phyloP scores from a whole-genome alignment of 1,140 invertebrate species.

The Condylostylus longicornis region DNA sequence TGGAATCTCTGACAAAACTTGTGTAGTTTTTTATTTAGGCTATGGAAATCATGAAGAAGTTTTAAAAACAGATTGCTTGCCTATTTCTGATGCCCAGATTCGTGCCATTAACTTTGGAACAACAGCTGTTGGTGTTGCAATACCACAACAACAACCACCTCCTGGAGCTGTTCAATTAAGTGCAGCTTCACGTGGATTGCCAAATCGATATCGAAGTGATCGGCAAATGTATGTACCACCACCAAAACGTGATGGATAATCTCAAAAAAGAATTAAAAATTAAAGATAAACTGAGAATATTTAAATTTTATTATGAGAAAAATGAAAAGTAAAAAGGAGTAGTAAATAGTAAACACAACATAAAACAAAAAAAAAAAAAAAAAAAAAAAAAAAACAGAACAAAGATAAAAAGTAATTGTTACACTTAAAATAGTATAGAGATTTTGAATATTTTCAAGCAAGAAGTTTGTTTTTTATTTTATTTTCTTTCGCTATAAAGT shows the following conservation, averaged over 20 bases:
- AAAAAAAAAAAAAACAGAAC: too few relatives aligned
- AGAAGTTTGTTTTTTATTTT: too few relatives aligned
- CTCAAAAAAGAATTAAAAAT: too few relatives aligned
- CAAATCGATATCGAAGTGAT: constrained; percentile 21
- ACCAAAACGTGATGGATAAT: constrained; percentile 28
- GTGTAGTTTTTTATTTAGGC: constrained; percentile 69
- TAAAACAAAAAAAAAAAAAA: too few relatives aligned
- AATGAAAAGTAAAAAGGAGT: too few relatives aligned
- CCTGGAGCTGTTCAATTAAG: constrained; percentile 6
- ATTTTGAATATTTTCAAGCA: too few relatives aligned
- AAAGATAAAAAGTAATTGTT: too few relatives aligned
- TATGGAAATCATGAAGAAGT: constrained; percentile 85
- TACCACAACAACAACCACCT: constrained; percentile 3
- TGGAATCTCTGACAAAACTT: constrained; percentile 58
- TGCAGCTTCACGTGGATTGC: constrained; percentile 7
- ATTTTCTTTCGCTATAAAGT: too few relatives aligned
- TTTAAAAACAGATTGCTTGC: constrained; percentile 58
- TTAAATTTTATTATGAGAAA: too few relatives aligned
- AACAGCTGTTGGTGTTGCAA: constrained; percentile 4
- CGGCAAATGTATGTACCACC: constrained; percentile 33
- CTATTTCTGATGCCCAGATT: constrained; percentile 37
- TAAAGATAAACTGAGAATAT: too few relatives aligned
- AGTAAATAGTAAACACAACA: too few relatives aligned
- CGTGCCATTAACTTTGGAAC: constrained; percentile 13
- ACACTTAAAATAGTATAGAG: too few relatives aligned